Evolutionary conservation across 2,797 vertebrate genomes (phyloP).

Genomic region (Mallotus villosus): DNA sequence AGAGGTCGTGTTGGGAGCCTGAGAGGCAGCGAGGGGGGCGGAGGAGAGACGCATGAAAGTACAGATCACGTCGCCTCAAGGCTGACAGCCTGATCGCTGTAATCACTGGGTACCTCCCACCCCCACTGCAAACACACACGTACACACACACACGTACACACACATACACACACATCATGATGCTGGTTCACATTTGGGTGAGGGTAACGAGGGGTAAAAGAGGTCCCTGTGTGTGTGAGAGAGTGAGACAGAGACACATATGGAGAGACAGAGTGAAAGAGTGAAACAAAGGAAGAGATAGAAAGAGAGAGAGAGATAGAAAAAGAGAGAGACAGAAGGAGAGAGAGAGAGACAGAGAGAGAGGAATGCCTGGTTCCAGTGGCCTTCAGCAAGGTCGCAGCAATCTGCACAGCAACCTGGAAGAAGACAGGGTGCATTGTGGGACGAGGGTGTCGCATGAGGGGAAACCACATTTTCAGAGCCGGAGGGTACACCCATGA

Average conservation of each 20-base stretch:
- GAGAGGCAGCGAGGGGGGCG: background rate
- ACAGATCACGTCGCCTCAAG: conserved; percentile 22
- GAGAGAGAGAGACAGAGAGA: background rate
- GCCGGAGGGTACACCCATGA: background rate
- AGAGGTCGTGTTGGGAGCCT: conserved; percentile 25
- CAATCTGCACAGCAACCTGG: background rate
- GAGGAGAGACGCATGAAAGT: conserved; percentile 28
- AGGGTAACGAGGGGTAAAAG: conserved; percentile 42
- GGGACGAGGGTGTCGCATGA: background rate
- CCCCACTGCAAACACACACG: background rate
- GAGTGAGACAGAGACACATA: background rate
- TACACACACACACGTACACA: background rate
- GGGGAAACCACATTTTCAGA: background rate
- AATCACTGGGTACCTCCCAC: conserved; percentile 43
- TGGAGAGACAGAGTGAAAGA: conserved; percentile 5
- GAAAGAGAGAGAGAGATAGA: conserved; percentile 15
- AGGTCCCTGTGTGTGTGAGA: background rate
- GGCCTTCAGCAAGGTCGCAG: conserved; percentile 35
- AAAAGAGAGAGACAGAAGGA: background rate
- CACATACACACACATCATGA: too few species aligned
- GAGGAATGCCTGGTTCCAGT: conserved; percentile 8
- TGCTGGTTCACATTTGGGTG: conserved; percentile 29
- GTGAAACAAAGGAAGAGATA: background rate
- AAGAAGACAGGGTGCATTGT: background rate
- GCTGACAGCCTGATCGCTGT: conserved; percentile 52